A percentile compares a stretch with the other conserved stretches of the same genome.
These are phyloP conservation scores for Oryctes rhinoceros DNA, from an alignment of 1,140 invertebrate genomes.

Conservation along the genomic window DNA sequence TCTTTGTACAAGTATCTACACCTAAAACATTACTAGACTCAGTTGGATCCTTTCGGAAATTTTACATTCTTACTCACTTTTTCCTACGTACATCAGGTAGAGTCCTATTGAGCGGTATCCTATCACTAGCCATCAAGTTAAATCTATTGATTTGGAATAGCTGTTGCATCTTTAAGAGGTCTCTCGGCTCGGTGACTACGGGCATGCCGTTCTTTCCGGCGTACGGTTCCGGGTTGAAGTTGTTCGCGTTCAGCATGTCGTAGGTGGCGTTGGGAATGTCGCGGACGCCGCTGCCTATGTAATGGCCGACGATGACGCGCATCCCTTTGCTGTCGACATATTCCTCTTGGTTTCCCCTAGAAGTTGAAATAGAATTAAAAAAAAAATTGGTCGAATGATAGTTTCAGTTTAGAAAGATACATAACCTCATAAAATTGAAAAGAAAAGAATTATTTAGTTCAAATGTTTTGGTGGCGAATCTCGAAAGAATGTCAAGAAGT, in stretches of 20 bases:
- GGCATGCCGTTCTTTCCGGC: conserved; percentile 84
- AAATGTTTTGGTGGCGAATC: too few relatives aligned
- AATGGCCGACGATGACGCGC: conserved; percentile 84
- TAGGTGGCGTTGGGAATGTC: conserved; percentile 56
- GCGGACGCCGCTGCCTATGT: conserved; percentile 68
- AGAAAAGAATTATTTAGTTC: too few relatives aligned
- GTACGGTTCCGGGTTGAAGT: conserved; percentile 76
- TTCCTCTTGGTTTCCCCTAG: conserved; percentile 66
- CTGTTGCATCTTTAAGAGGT: conserved; percentile 79
- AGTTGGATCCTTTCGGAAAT: too few relatives aligned
- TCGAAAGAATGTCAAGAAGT: too few relatives aligned
- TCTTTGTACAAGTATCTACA: conserved; percentile 53
- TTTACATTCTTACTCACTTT: conserved; percentile 61
- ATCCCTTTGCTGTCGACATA: conserved; percentile 79
- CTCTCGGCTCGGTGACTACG: conserved; percentile 79
- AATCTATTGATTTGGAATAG: conserved; percentile 89
- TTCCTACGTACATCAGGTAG: conserved; percentile 89
- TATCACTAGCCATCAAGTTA: conserved; percentile 91
- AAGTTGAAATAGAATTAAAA: conserved; percentile 44
- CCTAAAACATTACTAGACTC: conserved; percentile 46
- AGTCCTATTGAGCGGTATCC: conserved; percentile 87
- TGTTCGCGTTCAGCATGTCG: conserved; percentile 86
- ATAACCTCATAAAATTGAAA: too few relatives aligned
- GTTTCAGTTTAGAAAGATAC: too few relatives aligned
- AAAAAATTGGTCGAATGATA: too few relatives aligned